Evolutionary conservation across 1,140 invertebrate genomes (phyloP), one percentile per base, ranked within the genome.

Genomic region (Eueides isabella): DNA sequence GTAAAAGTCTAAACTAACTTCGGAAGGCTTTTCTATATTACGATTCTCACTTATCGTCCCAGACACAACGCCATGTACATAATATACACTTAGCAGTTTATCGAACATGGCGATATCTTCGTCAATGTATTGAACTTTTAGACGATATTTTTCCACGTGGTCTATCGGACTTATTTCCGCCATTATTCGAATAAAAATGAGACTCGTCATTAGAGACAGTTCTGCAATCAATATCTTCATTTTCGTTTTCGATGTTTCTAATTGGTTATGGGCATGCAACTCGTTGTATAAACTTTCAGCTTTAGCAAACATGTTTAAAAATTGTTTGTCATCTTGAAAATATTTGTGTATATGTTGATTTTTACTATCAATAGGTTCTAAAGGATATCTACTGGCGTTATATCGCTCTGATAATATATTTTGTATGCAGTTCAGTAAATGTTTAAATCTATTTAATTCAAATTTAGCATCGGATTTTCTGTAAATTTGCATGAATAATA

Each of bases 91-190:
- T 4, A 94, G 74, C 35, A 93, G 75, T 6, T 80, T 75, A 48
- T 94, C 87, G 61, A 91, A 88, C 78, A 86, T 87, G 66, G 87
- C 76, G 0, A 96, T 93, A 78, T 97, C 96, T 82, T 97, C 95
- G 14, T 94, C 85, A 12, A 95, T 87, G 70, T 97, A 96, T 61
- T 94, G 84, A 5, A 96, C 91, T 86, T 97, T 97, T 0, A 97
- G 84, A 1, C 94, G 90, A 44, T 95, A 94, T 84, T 97, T 97
- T 62, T 96, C 94, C 0, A 97, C 95, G 1, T 97, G 96, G 93
- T 98, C 97, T 19, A 98, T 95, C 3, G 86, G 79, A 72, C 82
- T 91, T 11, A 93, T 80, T 83, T 93, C 88, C 14, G 85, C 67
- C 78, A 93, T 85, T 5, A 93, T 64, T 67, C 81, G 84, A 0